A percentile compares a stretch with the other conserved stretches of the same genome.
Evolutionary conservation across 2,113 vertebrate genomes (phyloP).

Genomic region (Telmatochromis sp.): DNA sequence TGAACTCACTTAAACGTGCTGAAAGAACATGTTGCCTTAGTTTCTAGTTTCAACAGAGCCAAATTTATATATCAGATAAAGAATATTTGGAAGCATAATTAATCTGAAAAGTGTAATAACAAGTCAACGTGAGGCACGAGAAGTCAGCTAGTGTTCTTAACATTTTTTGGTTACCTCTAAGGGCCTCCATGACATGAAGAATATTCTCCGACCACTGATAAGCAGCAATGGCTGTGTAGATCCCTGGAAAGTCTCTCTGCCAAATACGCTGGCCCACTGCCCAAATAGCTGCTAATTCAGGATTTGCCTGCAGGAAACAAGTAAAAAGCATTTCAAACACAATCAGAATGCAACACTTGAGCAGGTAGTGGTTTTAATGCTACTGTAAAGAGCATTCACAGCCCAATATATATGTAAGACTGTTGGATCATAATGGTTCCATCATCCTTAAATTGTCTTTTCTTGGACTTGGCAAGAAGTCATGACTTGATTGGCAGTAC

Average conservation of each 20-base stretch:
- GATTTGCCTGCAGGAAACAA: conserved; percentile 78
- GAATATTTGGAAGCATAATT: neutral
- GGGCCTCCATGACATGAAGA: conserved; percentile 90
- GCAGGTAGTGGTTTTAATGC: neutral
- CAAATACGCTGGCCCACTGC: conserved; percentile 92
- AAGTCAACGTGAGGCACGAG: neutral
- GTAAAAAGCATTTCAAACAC: neutral
- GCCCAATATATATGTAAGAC: neutral
- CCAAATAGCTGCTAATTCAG: conserved; percentile 88
- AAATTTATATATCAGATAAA: neutral
- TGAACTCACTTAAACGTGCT: neutral
- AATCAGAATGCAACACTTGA: neutral
- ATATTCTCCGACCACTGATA: conserved; percentile 91
- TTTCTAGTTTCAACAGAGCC: neutral
- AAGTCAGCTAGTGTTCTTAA: neutral
- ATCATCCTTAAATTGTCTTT: neutral
- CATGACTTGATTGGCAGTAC: neutral
- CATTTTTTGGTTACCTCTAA: conserved; percentile 78
- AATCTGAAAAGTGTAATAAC: neutral
- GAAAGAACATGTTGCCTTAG: neutral
- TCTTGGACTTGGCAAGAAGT: neutral
- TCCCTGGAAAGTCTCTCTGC: conserved; percentile 94
- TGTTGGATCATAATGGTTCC: neutral
- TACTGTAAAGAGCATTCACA: neutral
- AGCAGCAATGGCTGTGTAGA: conserved; percentile 83